A percentile compares a stretch with the other conserved stretches of the same genome.
Evolutionary conservation across 2,113 vertebrate species (phyloP).

Genomic region (Amblyornis subalaris): DNA sequence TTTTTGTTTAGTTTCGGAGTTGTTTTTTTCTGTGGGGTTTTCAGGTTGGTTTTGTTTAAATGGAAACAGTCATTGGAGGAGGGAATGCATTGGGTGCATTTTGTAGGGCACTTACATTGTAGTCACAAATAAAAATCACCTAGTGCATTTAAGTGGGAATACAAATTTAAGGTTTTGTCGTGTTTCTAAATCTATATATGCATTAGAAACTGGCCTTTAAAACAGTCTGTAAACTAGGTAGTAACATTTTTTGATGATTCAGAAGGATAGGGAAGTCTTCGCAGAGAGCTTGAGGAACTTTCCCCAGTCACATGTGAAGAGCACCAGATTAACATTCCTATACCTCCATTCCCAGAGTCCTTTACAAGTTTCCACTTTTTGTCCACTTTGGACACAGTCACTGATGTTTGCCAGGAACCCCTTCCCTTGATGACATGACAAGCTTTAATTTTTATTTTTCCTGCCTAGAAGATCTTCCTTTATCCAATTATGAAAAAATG

Average conservation of each 20-base stretch:
- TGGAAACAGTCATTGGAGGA: not conserved
- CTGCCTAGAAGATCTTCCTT: not conserved
- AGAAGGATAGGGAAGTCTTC: not conserved
- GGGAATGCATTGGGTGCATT: not conserved
- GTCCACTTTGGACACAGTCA: not conserved
- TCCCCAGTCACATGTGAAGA: not conserved
- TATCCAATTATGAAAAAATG: slow-evolving; percentile 83
- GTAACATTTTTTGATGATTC: not conserved
- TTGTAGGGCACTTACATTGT: not conserved
- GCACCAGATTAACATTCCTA: not conserved
- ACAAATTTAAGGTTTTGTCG: not conserved
- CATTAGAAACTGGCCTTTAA: not conserved
- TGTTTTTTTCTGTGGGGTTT: not conserved
- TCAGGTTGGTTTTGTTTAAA: not conserved
- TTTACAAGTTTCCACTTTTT: not conserved
- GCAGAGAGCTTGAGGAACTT: not conserved
- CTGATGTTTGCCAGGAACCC: not conserved
- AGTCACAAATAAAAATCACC: not conserved
- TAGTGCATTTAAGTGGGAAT: not conserved
- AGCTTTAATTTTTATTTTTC: not conserved
- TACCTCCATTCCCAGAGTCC: not conserved
- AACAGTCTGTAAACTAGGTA: not conserved
- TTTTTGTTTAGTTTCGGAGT: not conserved
- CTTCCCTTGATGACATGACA: not conserved
- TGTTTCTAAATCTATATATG: not conserved